Conservation (phyloP, 2,113 vertebrate species). For the Gymnarchus niloticus region DNA sequence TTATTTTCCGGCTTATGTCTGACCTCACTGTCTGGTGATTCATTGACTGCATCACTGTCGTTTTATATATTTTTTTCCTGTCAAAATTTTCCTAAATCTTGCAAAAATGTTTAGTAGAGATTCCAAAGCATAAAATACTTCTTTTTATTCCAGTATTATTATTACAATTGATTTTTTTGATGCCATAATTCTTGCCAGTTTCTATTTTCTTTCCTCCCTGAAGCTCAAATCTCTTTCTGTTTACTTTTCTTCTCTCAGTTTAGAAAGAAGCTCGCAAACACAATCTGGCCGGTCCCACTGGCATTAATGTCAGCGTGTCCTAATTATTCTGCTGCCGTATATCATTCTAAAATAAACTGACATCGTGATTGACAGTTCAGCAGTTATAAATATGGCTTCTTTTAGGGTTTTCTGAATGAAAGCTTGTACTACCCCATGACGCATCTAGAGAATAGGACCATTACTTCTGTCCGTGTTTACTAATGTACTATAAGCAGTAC, state of each 20-base stretch:
- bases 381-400: not conserved
- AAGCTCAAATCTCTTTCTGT: conserved; percentile 58
- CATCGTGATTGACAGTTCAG: conserved; percentile 25
- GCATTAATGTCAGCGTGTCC: conserved; percentile 15
- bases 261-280: conserved; percentile 44
- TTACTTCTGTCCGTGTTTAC: not conserved
- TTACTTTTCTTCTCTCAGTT: conserved; percentile 46
- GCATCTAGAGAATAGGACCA: not conserved
- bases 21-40: not conserved
- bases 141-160: not conserved
- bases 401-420: not conserved
- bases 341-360: conserved; percentile 27
- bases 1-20: not conserved
- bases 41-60: not conserved
- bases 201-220: not conserved
- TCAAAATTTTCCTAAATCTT: not conserved
- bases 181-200: conserved; percentile 40
- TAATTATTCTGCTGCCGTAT: conserved; percentile 22
- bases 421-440: not conserved
- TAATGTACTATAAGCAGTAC: conserved; percentile 32
- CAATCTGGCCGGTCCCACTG: not conserved
- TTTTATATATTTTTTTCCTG: not conserved
- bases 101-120: not conserved
- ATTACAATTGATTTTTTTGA: not conserved
- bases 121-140: not conserved